Conservation (phyloP, 2,888 invertebrate genomes). For the Trissolcus japonicus region DNA sequence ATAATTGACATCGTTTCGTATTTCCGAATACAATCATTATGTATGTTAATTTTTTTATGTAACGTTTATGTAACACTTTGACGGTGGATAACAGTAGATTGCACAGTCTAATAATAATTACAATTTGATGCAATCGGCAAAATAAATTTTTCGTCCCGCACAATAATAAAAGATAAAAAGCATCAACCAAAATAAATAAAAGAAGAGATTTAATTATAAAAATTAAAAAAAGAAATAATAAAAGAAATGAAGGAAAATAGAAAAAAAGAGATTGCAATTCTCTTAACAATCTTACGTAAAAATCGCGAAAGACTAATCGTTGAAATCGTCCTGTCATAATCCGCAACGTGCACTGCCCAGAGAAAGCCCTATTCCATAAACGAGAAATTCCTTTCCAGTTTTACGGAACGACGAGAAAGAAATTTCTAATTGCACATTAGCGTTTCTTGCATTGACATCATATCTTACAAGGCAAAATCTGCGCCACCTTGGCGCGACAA, state of each 20-base stretch:
- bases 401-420: slow-evolving; percentile 16
- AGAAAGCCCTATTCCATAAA: slow-evolving; percentile 11
- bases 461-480: too few relatives aligned
- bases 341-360: neutral
- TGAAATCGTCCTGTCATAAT: too few relatives aligned
- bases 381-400: slow-evolving; percentile 14
- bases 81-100: slow-evolving; percentile 7
- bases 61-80: slow-evolving; percentile 15
- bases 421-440: slow-evolving; percentile 19
- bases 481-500: too few relatives aligned
- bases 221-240: too few relatives aligned
- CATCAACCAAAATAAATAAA: too few relatives aligned
- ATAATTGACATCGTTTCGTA: slow-evolving; percentile 9
- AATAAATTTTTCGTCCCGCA: too few relatives aligned
- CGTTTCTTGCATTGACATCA: slow-evolving; percentile 13
- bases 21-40: neutral
- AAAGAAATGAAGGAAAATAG: too few relatives aligned
- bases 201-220: too few relatives aligned
- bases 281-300: too few relatives aligned
- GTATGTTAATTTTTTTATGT: slow-evolving; percentile 14
- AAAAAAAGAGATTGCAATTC: too few relatives aligned
- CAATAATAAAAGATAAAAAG: too few relatives aligned
- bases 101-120: slow-evolving; percentile 7
- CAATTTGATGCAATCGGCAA: neutral
- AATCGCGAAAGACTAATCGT: too few relatives aligned